Evolutionary conservation across 2,113 vertebrate species (phyloP).

Genomic region (Heterotilapia buettikoferi): DNA sequence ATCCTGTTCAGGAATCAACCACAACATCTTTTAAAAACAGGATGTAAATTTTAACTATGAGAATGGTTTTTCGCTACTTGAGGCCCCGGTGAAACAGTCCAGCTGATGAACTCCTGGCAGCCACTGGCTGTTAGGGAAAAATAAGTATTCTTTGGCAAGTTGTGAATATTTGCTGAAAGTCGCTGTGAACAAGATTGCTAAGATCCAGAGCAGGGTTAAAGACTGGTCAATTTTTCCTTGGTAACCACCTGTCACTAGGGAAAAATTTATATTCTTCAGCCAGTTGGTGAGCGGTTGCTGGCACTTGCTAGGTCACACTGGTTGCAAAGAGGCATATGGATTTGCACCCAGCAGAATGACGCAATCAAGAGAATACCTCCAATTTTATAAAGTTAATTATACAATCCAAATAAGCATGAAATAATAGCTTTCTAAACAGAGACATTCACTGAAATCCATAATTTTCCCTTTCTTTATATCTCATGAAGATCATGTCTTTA

Average conservation of each 20-base stretch:
- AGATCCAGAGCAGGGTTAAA: background rate
- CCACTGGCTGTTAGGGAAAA: background rate
- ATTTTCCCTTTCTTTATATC: background rate
- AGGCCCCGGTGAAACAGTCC: background rate
- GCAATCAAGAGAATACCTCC: background rate
- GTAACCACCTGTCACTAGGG: background rate
- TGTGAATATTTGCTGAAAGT: background rate
- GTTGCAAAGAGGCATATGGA: background rate
- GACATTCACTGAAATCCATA: background rate
- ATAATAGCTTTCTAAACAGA: background rate
- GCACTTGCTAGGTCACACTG: background rate
- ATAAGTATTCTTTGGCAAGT: background rate
- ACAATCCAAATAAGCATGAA: background rate
- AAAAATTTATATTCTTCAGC: background rate
- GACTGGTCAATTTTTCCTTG: background rate
- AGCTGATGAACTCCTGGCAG: background rate
- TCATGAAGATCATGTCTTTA: background rate
- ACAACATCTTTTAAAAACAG: background rate
- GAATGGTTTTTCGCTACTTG: background rate
- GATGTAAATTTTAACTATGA: background rate
- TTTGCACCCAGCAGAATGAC: background rate
- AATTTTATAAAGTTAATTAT: background rate
- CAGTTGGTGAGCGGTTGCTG: background rate
- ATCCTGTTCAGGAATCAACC: background rate
- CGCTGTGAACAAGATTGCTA: background rate